Base-by-base conservation (phyloP, 2,888 invertebrate genomes). In the Parnassius orleans region DNA sequence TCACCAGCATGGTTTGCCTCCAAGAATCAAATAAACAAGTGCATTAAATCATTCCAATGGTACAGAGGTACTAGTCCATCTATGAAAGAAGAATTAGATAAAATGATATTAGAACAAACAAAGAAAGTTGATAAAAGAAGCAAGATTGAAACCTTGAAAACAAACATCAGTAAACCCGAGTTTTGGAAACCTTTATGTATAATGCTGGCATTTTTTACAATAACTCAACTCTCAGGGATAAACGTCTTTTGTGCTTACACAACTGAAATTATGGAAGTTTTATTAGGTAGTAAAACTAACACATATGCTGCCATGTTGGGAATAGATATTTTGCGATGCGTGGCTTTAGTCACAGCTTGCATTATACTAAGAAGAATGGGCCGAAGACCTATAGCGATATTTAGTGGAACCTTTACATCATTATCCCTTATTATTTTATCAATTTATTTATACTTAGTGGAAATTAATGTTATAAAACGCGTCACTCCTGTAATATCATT, bases 211-310 rank as follows among this genome's bases (percentile, higher is more conserved):
- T 93, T 95, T 67, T 95, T 95, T 71, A 85, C 93, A 2, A 92
- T 94, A 52, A 93, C 94, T 10, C 95, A 95, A 75, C 92, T 95
- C 64, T 93, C 94, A 10, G 95, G 95, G 33, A 93, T 95, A 7
- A 95, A 95, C 72, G 95, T 95, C 0, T 92, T 95, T 24, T 93
- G 94, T 53, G 95, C 95, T 1, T 95, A 95, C 71, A 94, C 95
- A 0, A 94, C 95, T 2, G 90, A 93, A 55, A 93, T 95, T 73
- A 93, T 95, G 84, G 84, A 92, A 60, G 91, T 90, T 52, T 86
- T 95, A 0, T 93, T 94, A 5, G 92, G 93, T 2, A 86, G 84
- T 11, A 75, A 73, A 47, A 72, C 75, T 1, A 87, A 94, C 74
- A 93, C 94, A 7, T 94, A 95, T 65, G 76, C 93, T 46, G 94